A percentile compares a stretch with the other conserved stretches of the same genome.
Conservation (phyloP, 2,888 invertebrate genomes). For the Lydus trimaculatus region DNA sequence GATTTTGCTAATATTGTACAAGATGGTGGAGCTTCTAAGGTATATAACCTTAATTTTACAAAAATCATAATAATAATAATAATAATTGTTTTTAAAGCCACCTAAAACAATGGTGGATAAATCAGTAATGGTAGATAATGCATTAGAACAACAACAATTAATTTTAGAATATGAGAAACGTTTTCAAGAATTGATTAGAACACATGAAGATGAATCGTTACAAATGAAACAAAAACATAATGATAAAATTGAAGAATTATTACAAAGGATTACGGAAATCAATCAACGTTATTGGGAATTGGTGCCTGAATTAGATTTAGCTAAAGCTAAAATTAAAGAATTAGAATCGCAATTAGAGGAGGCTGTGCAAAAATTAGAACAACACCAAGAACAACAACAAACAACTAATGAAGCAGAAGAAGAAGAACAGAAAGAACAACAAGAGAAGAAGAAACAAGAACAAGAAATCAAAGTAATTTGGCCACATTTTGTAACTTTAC, state of each 20-base stretch:
- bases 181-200: slow-evolving; percentile 76
- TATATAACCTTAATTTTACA: slow-evolving; percentile 25
- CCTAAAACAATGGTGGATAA: slow-evolving; percentile 47
- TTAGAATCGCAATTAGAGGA: slow-evolving; percentile 78
- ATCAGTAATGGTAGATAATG: slow-evolving; percentile 57
- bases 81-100: slow-evolving; percentile 41
- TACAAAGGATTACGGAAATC: slow-evolving; percentile 77
- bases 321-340: slow-evolving; percentile 73
- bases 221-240: slow-evolving; percentile 81
- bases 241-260: slow-evolving; percentile 77
- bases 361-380: slow-evolving; percentile 71
- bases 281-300: slow-evolving; percentile 81
- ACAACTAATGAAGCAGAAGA: slow-evolving; percentile 62
- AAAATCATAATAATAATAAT: not conserved
- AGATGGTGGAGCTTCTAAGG: slow-evolving; percentile 73
- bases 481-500: no score
- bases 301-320: slow-evolving; percentile 75
- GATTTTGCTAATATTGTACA: slow-evolving; percentile 76
- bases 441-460: slow-evolving; percentile 82
- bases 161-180: slow-evolving; percentile 78
- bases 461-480: slow-evolving; percentile 72
- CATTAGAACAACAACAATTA: slow-evolving; percentile 67
- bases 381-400: slow-evolving; percentile 72
- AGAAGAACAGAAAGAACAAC: slow-evolving; percentile 82
- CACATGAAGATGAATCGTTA: slow-evolving; percentile 71